Evolutionary conservation across 2,797 vertebrate genomes (phyloP), one percentile per base, ranked within the genome.

Genomic region (Phataginus tetradactyla): DNA sequence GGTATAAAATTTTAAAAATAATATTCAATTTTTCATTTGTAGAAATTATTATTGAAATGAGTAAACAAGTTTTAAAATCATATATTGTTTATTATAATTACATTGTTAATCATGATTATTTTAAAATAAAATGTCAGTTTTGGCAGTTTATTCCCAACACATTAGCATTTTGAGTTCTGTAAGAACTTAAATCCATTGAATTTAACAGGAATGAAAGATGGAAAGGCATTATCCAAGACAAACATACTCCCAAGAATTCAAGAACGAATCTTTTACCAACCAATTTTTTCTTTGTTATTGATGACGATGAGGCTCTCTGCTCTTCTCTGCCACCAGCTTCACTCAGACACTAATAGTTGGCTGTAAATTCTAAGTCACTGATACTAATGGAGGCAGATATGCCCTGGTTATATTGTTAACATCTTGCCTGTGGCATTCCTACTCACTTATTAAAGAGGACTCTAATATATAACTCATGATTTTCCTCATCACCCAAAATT

Each of bases 41-140:
- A 81, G 59, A 95, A 66, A 87, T 94, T 45, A 94, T 34, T 68
- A 69, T 2, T 66, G 63, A 84, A 83, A 72, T 78, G 32, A 20
- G 63, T 57, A 83, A 81, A n/a, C 4, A 88, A 49, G 29, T 63
- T 87, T 86, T 53, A 74, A 71, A 91, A 45, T 17, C 61, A 77
- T 11, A 4, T 7, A 42, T 42, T 42, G 42, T 42, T 42, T 42
- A 42, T 42, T 42, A 42, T 42, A 42, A 42, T 42, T 42, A 42
- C 9, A 9, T 9, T 42, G 42, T 42, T 42, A 42, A 42, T 42
- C 9, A 42, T 42, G 9, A 42, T 42, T 42, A 42, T 42, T 42
- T 42, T 42, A 42, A 42, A 42, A 42, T 7, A 42, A 42, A 42
- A 42, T 42, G 42, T 37, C 63, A 57, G 53, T 86, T 39, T 71